Conservation (phyloP, 35 echinoderm and acorn worm genomes). For the Diadema setosum region DNA sequence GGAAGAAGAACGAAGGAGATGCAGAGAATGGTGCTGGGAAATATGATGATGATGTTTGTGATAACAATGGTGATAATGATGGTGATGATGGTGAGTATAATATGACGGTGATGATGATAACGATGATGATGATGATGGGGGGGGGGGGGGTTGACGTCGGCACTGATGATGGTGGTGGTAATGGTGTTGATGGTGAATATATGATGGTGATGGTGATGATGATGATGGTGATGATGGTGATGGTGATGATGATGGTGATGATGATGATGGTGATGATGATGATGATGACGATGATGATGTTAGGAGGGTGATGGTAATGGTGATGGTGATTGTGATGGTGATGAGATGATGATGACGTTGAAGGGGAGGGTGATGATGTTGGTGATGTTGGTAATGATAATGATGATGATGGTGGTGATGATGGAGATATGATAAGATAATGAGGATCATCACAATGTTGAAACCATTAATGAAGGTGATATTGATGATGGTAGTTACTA, state of each 20-base stretch:
- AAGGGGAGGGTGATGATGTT: background rate
- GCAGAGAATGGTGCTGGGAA: background rate
- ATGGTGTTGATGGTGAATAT: background rate
- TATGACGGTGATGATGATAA: constrained; percentile 11
- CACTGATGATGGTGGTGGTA: background rate
- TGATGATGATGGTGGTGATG: background rate
- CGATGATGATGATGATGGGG: background rate
- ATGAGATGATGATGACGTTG: background rate
- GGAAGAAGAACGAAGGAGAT: background rate
- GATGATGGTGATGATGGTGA: background rate
- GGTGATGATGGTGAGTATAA: too few relatives aligned
- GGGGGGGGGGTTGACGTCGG: background rate
- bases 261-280: background rate
- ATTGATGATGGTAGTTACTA: background rate
- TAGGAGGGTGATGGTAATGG: background rate
- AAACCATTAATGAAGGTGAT: background rate
- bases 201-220: background rate
- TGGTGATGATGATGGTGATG: background rate
- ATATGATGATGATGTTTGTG: background rate
- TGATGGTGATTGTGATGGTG: background rate
- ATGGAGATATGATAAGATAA: background rate
- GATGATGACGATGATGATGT: background rate
- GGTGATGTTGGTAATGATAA: background rate
- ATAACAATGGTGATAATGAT: background rate
- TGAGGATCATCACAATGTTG: background rate